Conservation (phyloP, 2,113 vertebrate species). For the Sigmodon hispidus region DNA sequence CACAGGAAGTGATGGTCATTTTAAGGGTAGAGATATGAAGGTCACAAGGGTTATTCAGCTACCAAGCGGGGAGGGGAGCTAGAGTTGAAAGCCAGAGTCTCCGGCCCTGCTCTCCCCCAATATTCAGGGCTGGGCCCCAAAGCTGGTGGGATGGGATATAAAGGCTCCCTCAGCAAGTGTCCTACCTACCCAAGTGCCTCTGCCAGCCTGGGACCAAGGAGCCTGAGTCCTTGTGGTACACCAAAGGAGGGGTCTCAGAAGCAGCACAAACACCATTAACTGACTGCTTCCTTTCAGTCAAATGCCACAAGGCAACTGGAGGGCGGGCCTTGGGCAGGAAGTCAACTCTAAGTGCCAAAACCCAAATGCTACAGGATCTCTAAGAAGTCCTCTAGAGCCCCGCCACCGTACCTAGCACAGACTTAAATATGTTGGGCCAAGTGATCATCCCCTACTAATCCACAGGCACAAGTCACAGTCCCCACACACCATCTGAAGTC, state of each 20-base stretch:
- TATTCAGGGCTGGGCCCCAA: not conserved
- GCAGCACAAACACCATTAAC: not conserved
- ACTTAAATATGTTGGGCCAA: not conserved
- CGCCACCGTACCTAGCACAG: not conserved
- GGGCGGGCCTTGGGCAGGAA: not conserved
- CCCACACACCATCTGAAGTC: not conserved
- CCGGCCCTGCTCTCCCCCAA: not conserved
- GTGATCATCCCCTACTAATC: not conserved
- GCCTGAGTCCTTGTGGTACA: not conserved
- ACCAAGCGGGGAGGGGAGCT: not conserved
- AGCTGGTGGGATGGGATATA: not conserved
- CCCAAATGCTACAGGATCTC: not conserved
- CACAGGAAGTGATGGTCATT: not conserved
- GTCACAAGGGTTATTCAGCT: not conserved
- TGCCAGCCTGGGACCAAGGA: not conserved
- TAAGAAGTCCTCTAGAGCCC: not conserved
- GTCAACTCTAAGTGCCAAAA: not conserved
- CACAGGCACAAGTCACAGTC: not conserved
- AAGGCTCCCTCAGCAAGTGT: not conserved
- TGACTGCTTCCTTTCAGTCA: constrained; percentile 12
- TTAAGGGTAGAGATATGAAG: not conserved
- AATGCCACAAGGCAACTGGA: not conserved
- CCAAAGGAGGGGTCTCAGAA: not conserved
- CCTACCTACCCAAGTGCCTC: not conserved
- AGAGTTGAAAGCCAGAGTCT: not conserved